phyloP scores from a whole-genome alignment of 2,888 invertebrate genomes.

The Eupithecia pulchellata region DNA sequence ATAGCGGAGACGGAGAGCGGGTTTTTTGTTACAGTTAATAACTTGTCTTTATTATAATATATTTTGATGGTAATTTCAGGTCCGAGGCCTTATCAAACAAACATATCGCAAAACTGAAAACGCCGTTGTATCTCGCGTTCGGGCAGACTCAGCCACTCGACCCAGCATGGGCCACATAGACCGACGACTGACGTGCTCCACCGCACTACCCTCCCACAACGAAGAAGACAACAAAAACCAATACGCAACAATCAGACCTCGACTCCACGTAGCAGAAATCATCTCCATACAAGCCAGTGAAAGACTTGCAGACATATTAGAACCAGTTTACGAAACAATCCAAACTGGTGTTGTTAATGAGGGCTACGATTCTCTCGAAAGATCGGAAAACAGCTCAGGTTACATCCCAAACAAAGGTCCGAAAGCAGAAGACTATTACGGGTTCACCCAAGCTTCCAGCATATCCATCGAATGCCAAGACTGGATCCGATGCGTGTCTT shows the following conservation, averaged over 20 bases:
- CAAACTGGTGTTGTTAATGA: conserved; percentile 64
- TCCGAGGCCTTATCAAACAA: conserved; percentile 70
- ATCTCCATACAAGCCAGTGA: conserved; percentile 78
- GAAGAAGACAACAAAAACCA: conserved; percentile 55
- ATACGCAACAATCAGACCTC: conserved; percentile 61
- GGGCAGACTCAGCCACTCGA: conserved; percentile 62
- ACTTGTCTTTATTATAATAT: neutral
- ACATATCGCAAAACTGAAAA: conserved; percentile 78
- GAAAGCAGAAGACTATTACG: conserved; percentile 66
- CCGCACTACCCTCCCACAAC: conserved; percentile 60
- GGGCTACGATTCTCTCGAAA: conserved; percentile 67
- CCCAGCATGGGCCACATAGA: conserved; percentile 62
- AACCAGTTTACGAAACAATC: conserved; percentile 78
- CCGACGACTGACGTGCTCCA: conserved; percentile 72
- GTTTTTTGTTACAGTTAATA: neutral
- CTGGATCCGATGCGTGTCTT: conserved; percentile 69
- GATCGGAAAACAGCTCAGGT: conserved; percentile 64
- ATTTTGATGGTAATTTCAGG: conserved; percentile 58
- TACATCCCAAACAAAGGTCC: conserved; percentile 57
- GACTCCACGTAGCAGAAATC: conserved; percentile 77
- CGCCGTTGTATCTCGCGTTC: conserved; percentile 70
- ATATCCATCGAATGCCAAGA: conserved; percentile 72
- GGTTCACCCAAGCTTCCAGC: conserved; percentile 71
- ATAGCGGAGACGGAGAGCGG: neutral
- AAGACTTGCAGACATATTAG: conserved; percentile 74